Base-by-base conservation (phyloP, 2,888 invertebrate species). In the Holacanthella duospinosa region DNA sequence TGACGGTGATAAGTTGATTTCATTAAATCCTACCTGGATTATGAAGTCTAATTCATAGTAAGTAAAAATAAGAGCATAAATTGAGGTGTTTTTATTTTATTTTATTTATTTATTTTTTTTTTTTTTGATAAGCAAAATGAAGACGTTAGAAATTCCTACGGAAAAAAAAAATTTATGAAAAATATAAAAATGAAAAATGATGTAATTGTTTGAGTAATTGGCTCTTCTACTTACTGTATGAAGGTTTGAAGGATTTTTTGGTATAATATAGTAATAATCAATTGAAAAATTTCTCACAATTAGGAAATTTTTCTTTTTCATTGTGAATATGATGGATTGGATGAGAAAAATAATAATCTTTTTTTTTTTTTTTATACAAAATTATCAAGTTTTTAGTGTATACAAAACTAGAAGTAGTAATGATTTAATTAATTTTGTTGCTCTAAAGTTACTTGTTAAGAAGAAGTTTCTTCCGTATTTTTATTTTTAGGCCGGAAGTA, bases 201-300 rank as follows among this genome's bases (percentile, higher is more conserved):
- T 36, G 36, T 36, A 36, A 48, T 48, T 48, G 48, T 48, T 48
- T 16, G 16, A 48, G 48, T 48, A 48, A 48, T 48, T 48, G 48
- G 48, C n/a, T 48, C 6, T 9, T 21, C 48, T n/a, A n/a, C n/a
- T n/a, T n/a, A n/a, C n/a, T n/a, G n/a, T n/a, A n/a, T n/a, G 21
- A 9, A 48, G 48, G 21, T 48, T 48, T 36, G 36, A 6, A 6
- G 16, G 36, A 36, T 36, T 16, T 48, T 21, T 21, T 21, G 4
- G 4, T 9, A 4, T 48, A 48, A 48, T 48, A 48, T 48, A 48
- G 48, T 21, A 48, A 48, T 48, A 48, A 48, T 48, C 48, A 48
- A 48, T 48, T 9, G 48, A 48, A 48, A 48, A 48, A n/a, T n/a
- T 48, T 48, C 48, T 48, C 48, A 48, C 48, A 48, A 48, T 48